Evolutionary conservation across 64 coral and sea anemone genomes (phyloP).

Genomic region (Hydrozoanthus tunicans): DNA sequence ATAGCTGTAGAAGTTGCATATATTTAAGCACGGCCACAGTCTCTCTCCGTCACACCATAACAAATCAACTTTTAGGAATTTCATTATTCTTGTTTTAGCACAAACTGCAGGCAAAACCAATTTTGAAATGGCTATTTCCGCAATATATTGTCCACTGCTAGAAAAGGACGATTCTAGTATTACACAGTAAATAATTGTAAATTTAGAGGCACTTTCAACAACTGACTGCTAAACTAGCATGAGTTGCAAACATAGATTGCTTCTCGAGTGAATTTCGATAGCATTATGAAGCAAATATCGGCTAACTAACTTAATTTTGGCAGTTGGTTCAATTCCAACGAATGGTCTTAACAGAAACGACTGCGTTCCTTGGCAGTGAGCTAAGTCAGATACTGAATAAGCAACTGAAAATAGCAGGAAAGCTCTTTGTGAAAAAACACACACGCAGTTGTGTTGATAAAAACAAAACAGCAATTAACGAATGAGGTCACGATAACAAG

Average conservation of each 20-base stretch:
- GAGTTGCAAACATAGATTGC: background rate
- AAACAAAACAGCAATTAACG: background rate
- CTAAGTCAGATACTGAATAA: too few relatives aligned
- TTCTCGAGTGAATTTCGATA: background rate
- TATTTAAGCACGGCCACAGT: too few relatives aligned
- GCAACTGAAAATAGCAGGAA: too few relatives aligned
- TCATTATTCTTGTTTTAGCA: background rate
- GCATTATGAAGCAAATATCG: background rate
- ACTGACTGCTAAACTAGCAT: background rate
- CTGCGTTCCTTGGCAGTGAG: too few relatives aligned
- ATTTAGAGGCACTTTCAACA: background rate
- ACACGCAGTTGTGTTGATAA: background rate
- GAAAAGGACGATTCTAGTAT: background rate
- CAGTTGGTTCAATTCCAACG: background rate
- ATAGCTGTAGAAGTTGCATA: too few relatives aligned
- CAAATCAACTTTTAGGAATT: background rate
- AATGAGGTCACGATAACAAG: background rate
- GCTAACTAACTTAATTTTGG: background rate
- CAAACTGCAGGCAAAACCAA: background rate
- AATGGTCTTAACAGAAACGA: too few relatives aligned
- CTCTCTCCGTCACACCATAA: background rate
- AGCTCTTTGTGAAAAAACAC: too few relatives aligned
- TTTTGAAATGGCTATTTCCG: constrained; percentile 26
- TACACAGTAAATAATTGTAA: background rate
- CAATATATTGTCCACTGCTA: background rate